phyloP scores from a whole-genome alignment of 2,113 vertebrate species.

The Gasterosteus aculeatus region DNA sequence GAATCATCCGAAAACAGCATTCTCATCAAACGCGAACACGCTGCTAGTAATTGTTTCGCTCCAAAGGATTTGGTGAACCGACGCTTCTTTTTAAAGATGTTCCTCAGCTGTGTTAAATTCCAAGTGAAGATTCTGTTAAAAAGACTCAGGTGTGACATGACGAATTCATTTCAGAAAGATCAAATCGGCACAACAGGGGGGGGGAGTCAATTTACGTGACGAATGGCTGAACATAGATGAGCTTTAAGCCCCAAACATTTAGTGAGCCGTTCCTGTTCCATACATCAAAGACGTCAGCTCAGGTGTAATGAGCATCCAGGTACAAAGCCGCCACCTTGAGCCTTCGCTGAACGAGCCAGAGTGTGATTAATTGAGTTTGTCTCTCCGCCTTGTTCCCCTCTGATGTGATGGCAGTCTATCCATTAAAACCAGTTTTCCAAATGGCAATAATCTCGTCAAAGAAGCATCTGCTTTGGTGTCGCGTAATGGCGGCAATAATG shows the following conservation, averaged over 20 bases:
- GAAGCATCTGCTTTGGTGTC: constrained; percentile 68
- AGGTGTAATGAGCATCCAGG: constrained; percentile 64
- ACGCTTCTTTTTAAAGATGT: constrained; percentile 16
- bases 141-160: constrained; percentile 50
- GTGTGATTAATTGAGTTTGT: constrained; percentile 76
- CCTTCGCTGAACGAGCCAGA: constrained; percentile 55
- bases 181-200: constrained; percentile 62
- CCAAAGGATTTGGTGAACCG: constrained; percentile 20
- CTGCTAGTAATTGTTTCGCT: constrained; percentile 34
- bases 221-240: constrained; percentile 52
- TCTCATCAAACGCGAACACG: constrained; percentile 27
- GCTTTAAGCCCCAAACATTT: constrained; percentile 66
- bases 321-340: constrained; percentile 71
- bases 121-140: constrained; percentile 38
- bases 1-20: constrained; percentile 39
- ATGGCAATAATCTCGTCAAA: constrained; percentile 65
- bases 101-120: constrained; percentile 24
- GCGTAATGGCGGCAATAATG: constrained; percentile 69
- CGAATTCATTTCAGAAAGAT: constrained; percentile 64
- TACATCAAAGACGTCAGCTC: constrained; percentile 62
- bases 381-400: constrained; percentile 60
- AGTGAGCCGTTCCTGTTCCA: constrained; percentile 60
- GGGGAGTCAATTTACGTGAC: constrained; percentile 71
- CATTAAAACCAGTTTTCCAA: constrained; percentile 69
- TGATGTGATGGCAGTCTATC: constrained; percentile 68